A percentile compares a stretch with the other conserved stretches of the same genome.
Conservation (phyloP, 2,113 vertebrate genomes). For the Elanus axillaris region DNA sequence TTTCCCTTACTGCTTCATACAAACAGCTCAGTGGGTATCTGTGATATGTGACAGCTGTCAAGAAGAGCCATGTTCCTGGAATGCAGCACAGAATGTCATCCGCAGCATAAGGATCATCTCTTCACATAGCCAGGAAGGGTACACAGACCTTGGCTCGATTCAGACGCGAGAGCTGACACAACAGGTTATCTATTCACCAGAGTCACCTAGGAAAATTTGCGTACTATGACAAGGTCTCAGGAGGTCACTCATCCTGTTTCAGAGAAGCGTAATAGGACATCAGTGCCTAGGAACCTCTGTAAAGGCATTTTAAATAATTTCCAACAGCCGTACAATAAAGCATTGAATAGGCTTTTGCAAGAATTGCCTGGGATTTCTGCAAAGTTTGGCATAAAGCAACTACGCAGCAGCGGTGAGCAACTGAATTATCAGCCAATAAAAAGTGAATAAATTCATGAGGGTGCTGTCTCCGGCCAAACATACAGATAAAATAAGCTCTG, state of each 20-base stretch:
- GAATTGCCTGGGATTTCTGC: fast-evolving
- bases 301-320: background rate
- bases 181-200: constrained; percentile 24
- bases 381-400: background rate
- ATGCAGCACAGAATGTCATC: constrained; percentile 18
- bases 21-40: background rate
- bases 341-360: background rate
- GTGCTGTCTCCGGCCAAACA: background rate
- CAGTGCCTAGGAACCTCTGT: background rate
- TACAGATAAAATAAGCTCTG: background rate
- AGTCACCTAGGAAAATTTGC: constrained; percentile 43
- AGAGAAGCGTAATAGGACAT: background rate
- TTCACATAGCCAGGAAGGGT: constrained; percentile 47
- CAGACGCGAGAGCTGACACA: constrained; percentile 11
- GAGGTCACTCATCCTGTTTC: background rate
- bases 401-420: background rate
- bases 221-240: background rate
- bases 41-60: constrained; percentile 39
- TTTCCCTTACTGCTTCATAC: background rate
- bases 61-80: constrained; percentile 38
- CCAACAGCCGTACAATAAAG: background rate
- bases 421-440: background rate
- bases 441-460: background rate
- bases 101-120: constrained; percentile 44
- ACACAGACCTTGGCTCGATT: constrained; percentile 30